These are phyloP conservation scores for Entomobrya proxima DNA, from an alignment of 2,888 invertebrate genomes.

Conservation along the genomic window DNA sequence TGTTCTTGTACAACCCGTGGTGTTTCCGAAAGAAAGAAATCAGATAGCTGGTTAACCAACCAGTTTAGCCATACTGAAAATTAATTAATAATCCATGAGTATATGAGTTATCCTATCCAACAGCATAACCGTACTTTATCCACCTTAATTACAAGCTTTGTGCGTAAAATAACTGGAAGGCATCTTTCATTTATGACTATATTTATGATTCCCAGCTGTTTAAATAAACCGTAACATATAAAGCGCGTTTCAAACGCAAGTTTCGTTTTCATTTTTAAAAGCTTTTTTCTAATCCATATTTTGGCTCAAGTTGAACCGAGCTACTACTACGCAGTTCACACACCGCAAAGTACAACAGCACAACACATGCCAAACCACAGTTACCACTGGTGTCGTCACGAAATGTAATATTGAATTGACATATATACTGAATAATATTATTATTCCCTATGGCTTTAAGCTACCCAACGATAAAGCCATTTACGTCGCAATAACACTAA, in stretches of 20 bases:
- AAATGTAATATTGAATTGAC: not conserved
- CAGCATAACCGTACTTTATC: not conserved
- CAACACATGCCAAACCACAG: not conserved
- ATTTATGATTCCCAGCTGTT: not conserved
- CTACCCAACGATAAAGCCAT: constrained; percentile 39
- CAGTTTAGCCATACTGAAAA: not conserved
- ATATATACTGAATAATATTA: not conserved
- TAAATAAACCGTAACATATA: not conserved
- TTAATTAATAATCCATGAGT: not conserved
- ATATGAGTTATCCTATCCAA: not conserved
- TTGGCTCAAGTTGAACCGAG: not conserved
- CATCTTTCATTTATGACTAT: constrained; percentile 20
- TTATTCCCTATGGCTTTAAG: not conserved
- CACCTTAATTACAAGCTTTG: constrained; percentile 13
- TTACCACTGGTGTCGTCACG: not conserved
- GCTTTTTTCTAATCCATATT: not conserved
- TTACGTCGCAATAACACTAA: constrained; percentile 49
- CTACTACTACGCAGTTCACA: no score
- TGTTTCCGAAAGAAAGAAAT: no score
- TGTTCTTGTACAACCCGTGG: no score
- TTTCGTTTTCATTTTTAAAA: not conserved
- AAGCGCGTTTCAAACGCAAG: not conserved
- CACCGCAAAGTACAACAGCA: not conserved
- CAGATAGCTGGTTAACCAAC: no score
- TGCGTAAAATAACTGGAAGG: constrained; percentile 31